phyloP scores from a whole-genome alignment of 2,797 vertebrate genomes.

The Myotis planiceps region DNA sequence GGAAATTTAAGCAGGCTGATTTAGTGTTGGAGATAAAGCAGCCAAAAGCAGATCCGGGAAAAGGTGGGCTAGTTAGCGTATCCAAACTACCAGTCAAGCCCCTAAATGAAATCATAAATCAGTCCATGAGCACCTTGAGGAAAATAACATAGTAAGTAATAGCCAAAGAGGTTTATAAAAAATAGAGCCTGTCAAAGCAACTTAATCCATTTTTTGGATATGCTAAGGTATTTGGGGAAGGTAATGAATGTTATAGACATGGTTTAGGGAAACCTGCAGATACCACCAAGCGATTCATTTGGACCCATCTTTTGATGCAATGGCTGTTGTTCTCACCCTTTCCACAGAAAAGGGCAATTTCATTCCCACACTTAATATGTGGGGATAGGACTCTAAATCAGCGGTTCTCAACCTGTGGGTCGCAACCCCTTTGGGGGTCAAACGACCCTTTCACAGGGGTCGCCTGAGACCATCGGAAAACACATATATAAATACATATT shows the following conservation, averaged over 20 bases:
- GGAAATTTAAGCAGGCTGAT: slow-evolving; percentile 75
- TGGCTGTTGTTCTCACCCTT: not conserved
- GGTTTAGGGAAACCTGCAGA: not conserved
- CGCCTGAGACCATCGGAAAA: too few species aligned
- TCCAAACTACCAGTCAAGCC: slow-evolving; percentile 72
- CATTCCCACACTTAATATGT: not conserved
- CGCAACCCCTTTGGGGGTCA: too few species aligned
- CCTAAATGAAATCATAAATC: slow-evolving; percentile 74
- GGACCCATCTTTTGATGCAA: not conserved
- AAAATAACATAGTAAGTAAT: slow-evolving; percentile 78
- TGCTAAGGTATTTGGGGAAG: slow-evolving; percentile 58
- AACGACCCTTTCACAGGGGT: too few species aligned
- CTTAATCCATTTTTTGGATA: slow-evolving; percentile 72
- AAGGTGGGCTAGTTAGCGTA: slow-evolving; percentile 69
- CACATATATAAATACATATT: too few species aligned
- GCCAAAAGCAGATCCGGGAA: slow-evolving; percentile 48
- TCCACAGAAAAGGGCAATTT: slow-evolving; percentile 5
- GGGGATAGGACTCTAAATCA: not conserved
- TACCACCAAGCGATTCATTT: slow-evolving; percentile 21
- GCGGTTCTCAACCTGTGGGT: too few species aligned
- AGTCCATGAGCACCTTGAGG: slow-evolving; percentile 73
- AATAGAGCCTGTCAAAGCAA: slow-evolving; percentile 68
- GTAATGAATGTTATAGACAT: not conserved
- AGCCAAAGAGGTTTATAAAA: slow-evolving; percentile 70
- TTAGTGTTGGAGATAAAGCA: slow-evolving; percentile 64